Evolutionary conservation across 2,888 invertebrate genomes (phyloP).

Genomic region (Pterostichus niger): DNA sequence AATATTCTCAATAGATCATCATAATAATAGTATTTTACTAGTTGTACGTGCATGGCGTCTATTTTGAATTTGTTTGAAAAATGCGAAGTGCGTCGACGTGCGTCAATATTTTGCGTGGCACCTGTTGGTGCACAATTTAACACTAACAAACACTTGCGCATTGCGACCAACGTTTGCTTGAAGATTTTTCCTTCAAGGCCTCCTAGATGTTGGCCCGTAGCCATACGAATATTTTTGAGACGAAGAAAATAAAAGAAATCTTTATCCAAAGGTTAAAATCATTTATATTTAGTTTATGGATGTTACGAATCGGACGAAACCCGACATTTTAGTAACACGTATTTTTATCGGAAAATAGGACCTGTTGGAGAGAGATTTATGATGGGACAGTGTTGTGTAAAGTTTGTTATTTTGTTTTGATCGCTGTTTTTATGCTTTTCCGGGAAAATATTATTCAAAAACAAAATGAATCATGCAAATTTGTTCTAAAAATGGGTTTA

Average conservation of each 20-base stretch:
- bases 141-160: constrained; percentile 38
- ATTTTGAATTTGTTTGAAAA: too few species aligned
- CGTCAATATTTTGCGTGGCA: constrained; percentile 51
- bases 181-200: constrained; percentile 49
- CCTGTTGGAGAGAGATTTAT: too few species aligned
- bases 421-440: not conserved
- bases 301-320: not conserved
- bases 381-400: too few species aligned
- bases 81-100: not conserved
- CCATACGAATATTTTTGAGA: constrained; percentile 33
- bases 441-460: not conserved
- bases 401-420: not conserved
- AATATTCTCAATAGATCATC: too few species aligned
- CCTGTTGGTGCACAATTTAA: constrained; percentile 51
- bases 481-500: too few species aligned
- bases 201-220: constrained; percentile 29
- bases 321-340: not conserved
- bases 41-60: too few species aligned
- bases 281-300: constrained; percentile 23
- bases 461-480: too few species aligned
- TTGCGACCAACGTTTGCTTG: not conserved
- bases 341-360: constrained; percentile 1
- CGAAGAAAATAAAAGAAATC: constrained; percentile 27
- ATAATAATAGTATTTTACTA: too few species aligned
- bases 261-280: constrained; percentile 39